Evolutionary conservation across 2,888 invertebrate species (phyloP), one percentile per base, ranked within the genome.

Genomic region (Drosophila diplacantha): DNA sequence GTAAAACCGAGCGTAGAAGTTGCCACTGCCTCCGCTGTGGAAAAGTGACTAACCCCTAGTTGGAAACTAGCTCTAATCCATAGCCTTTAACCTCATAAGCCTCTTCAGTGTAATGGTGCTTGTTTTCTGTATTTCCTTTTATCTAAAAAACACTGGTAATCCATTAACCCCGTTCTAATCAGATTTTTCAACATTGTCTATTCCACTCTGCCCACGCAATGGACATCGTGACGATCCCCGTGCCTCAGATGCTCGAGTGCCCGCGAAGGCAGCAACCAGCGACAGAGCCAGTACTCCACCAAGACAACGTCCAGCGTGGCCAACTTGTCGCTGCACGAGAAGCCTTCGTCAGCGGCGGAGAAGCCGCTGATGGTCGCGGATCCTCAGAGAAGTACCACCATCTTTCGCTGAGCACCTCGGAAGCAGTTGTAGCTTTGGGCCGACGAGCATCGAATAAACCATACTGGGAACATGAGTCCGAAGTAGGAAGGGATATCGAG

Each of bases 241-340:
- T 8, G 22, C 18, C 31, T 1, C 44, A 88, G 88, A 79, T 87
- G 85, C 69, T 73, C 79, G 43, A 86, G 87, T 60, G 63, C 65
- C 47, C 83, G 85, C 47, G 85, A 83, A 37, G 79, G 83, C 71
- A 82, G 81, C 71, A 75, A 83, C 47, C 87, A 87, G 70, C 86
- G 87, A 35, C 87, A 87, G 71, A 88, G 87, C 61, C 88, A 87
- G 67, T 87, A 85, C 71, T 88, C 87, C 61, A 88, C 84, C 9
- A 87, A 87, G 73, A 88, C 87, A 50, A 87, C 83, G 18, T 84
- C 85, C 50, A 87, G 86, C 68, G 81, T 87, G 50, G 83, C 85
- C 46, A 85, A 84, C 69, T 58, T 85, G 12, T 73, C 86, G 31
- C 53, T 83, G 68, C 79, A 75, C 26, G 74, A 79, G 70, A 85